Evolutionary conservation across 2,113 vertebrate species (phyloP), one percentile per base, ranked within the genome.

Genomic region (Prinia subflava): DNA sequence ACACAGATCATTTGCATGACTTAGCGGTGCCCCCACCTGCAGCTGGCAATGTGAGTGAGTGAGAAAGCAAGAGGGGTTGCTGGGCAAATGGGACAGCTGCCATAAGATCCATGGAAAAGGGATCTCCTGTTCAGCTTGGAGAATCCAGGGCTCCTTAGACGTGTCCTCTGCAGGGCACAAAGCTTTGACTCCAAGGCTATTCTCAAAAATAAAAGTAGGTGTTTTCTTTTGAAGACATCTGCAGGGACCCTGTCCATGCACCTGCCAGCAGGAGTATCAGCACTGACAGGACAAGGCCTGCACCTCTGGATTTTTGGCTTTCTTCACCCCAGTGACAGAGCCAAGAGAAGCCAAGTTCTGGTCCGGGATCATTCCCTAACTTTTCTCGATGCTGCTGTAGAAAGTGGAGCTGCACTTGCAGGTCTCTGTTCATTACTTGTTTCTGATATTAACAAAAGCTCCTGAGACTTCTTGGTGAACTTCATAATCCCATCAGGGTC

Each of bases 41-140:
- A 47, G 56, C 76, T 63, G 21, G 28, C 13, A 0, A 52, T 50
- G 2, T 2, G 2, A 13, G 24, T 1, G 44, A 35, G 71, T 6
- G 19, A 19, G 28, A 60, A 47, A 21, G 46, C 46, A 47, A 65
- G 25, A 71, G 62, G 23, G 59, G 22, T 33, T 27, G 44, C 68
- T 10, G 10, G 56, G 53, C 14, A 44, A 5, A n/a, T 2, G 37
- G 74, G 57, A 8, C 53, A 33, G 35, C 7, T 1, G 10, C 14
- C 17, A 2, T 2, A 7, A n/a, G 21, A 27, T 15, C 18, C 53
- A 11, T 0, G 25, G 35, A 9, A 53, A 49, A 69, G 31, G 56
- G 35, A 39, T 60, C 37, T 73, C 13, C n/a, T 62, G 13, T 21
- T 63, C 71, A 77, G 10, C 56, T 21, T 17, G 39, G 17, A 64